A percentile compares a stretch with the other conserved stretches of the same genome.
Evolutionary conservation across 2,888 invertebrate genomes (phyloP).

Genomic region (Siphonodentalium dalli): DNA sequence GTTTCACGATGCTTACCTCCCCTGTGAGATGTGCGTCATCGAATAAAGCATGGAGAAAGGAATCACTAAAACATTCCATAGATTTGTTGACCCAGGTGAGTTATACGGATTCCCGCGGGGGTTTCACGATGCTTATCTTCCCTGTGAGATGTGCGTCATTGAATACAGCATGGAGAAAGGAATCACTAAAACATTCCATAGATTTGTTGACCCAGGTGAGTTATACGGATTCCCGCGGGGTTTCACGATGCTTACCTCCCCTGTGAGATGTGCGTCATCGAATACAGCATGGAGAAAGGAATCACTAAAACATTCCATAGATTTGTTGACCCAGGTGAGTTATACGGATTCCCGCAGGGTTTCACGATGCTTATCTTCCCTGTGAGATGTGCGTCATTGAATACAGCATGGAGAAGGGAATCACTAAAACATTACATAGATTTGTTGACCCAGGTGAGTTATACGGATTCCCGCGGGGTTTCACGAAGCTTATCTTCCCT

Average conservation of each 20-base stretch:
- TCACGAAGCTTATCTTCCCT: neutral
- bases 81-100: slow-evolving; percentile 54
- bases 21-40: too few relatives aligned
- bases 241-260: slow-evolving; percentile 46
- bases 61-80: slow-evolving; percentile 45
- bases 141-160: too few relatives aligned
- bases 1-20: neutral
- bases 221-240: neutral
- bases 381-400: too few relatives aligned
- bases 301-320: slow-evolving; percentile 47
- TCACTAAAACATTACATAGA: neutral
- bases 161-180: neutral
- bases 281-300: slow-evolving; percentile 51
- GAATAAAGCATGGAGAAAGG: slow-evolving; percentile 53
- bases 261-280: slow-evolving; percentile 50
- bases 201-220: neutral
- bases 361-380: too few relatives aligned
- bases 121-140: too few relatives aligned
- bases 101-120: neutral
- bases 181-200: neutral
- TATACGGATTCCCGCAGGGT: neutral
- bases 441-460: neutral
- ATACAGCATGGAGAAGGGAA: neutral
- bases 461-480: neutral
- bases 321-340: slow-evolving; percentile 53